These are phyloP conservation scores for Aviceda subcristata DNA, from an alignment of 2,113 vertebrate genomes.

Conservation along the genomic window DNA sequence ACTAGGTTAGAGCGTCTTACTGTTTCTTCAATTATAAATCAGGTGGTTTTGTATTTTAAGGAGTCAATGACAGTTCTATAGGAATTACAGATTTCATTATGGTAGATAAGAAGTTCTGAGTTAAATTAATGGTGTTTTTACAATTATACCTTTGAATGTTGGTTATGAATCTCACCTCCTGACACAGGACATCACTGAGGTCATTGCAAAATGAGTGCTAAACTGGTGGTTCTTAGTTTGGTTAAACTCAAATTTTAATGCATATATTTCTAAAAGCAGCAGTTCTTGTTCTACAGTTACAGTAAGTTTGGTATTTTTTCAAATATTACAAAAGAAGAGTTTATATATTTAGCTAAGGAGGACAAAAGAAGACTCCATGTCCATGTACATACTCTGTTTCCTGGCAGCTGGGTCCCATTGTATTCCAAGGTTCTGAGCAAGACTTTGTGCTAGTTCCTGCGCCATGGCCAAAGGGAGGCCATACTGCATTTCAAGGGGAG, in stretches of 20 bases:
- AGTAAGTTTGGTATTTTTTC: not conserved
- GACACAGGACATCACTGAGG: not conserved
- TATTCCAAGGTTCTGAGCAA: conserved; percentile 96
- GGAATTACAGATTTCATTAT: not conserved
- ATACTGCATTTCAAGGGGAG: conserved; percentile 77
- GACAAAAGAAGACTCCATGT: not conserved
- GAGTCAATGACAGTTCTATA: not conserved
- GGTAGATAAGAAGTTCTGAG: not conserved
- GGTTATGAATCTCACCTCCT: not conserved
- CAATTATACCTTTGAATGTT: not conserved
- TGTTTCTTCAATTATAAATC: not conserved
- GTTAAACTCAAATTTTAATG: not conserved
- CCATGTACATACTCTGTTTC: conserved; percentile 84
- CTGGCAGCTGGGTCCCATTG: conserved; percentile 92
- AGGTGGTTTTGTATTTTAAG: not conserved
- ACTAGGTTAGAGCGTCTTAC: not conserved
- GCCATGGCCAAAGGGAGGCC: conserved; percentile 86
- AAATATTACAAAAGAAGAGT: not conserved
- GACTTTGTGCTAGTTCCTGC: conserved; percentile 87
- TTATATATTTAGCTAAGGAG: not conserved
- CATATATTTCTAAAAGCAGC: not conserved
- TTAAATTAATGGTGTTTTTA: not conserved
- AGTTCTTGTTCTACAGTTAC: not conserved
- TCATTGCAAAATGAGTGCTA: not conserved
- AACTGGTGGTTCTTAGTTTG: not conserved